Percentiles rank a stretch among this genome's conserved stretches.
Evolutionary conservation across 2,888 invertebrate genomes (phyloP).

Genomic region (Liodrosophila aerea): DNA sequence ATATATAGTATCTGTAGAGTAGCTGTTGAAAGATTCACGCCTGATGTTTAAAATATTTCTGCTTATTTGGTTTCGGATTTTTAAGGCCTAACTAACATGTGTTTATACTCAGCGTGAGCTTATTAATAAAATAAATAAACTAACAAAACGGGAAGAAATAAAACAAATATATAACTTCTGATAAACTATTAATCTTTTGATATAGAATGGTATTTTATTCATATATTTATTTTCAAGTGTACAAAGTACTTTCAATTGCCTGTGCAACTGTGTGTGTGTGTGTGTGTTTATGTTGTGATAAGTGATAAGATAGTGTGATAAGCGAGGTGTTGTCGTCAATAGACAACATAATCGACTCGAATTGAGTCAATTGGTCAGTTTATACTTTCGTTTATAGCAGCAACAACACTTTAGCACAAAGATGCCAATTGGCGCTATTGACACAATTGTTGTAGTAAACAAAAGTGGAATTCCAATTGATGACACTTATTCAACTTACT

Average conservation of each 20-base stretch:
- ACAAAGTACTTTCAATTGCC: slow-evolving; percentile 2
- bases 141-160: slow-evolving; percentile 18
- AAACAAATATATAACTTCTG: too few relatives aligned
- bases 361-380: slow-evolving; percentile 20
- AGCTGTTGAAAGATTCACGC: slow-evolving; percentile 8
- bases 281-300: background rate
- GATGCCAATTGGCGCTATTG: slow-evolving; percentile 26
- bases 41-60: slow-evolving; percentile 23
- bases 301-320: slow-evolving; percentile 6
- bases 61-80: background rate
- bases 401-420: background rate
- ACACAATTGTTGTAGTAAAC: slow-evolving; percentile 26
- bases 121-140: slow-evolving; percentile 37
- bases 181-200: too few relatives aligned
- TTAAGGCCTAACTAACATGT: slow-evolving; percentile 22
- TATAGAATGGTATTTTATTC: background rate
- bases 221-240: slow-evolving; percentile 1
- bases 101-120: slow-evolving; percentile 35
- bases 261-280: background rate
- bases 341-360: background rate
- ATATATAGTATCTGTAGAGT: too few relatives aligned
- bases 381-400: too few relatives aligned
- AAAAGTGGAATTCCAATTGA: slow-evolving; percentile 19
- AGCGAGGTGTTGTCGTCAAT: background rate
- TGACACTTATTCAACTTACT: slow-evolving; percentile 59